Conservation (phyloP, 64 coral and sea anemone genomes). For the Platygyra sinensis region DNA sequence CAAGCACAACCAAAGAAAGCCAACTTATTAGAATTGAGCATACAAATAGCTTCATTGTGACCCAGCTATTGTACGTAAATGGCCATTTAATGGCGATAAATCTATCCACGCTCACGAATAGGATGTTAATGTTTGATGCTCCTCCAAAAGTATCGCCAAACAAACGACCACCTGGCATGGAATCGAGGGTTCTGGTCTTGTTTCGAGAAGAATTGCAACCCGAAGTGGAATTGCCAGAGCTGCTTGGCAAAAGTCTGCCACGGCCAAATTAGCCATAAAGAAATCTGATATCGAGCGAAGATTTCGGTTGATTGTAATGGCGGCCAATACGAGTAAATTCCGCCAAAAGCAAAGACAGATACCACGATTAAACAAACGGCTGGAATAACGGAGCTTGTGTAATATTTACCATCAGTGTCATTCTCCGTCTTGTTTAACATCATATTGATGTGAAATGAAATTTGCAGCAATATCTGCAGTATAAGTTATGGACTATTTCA, state of each 20-base stretch:
- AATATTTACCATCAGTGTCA: background rate
- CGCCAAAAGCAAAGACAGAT: constrained; percentile 25
- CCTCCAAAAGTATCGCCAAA: constrained; percentile 58
- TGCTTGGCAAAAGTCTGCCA: constrained; percentile 74
- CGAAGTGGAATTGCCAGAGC: constrained; percentile 55
- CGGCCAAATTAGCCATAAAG: constrained; percentile 67
- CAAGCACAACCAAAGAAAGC: constrained; percentile 24
- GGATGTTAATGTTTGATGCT: constrained; percentile 59
- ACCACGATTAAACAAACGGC: background rate
- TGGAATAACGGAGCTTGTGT: background rate
- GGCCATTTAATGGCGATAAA: constrained; percentile 65
- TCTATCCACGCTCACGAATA: constrained; percentile 62
- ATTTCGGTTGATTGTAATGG: constrained; percentile 43
- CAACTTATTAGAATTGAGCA: constrained; percentile 14
- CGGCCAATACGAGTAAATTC: constrained; percentile 68
- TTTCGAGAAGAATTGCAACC: constrained; percentile 8
- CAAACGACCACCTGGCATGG: constrained; percentile 28
- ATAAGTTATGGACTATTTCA: too few species aligned
- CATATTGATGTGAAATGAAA: background rate
- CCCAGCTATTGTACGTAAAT: constrained; percentile 22
- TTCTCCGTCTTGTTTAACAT: background rate
- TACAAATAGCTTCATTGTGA: constrained; percentile 5
- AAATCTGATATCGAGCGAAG: constrained; percentile 47
- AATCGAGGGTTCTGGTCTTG: background rate
- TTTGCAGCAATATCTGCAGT: background rate